Base-by-base conservation (phyloP, 2,113 vertebrate species). In the Tragelaphus buxtoni region DNA sequence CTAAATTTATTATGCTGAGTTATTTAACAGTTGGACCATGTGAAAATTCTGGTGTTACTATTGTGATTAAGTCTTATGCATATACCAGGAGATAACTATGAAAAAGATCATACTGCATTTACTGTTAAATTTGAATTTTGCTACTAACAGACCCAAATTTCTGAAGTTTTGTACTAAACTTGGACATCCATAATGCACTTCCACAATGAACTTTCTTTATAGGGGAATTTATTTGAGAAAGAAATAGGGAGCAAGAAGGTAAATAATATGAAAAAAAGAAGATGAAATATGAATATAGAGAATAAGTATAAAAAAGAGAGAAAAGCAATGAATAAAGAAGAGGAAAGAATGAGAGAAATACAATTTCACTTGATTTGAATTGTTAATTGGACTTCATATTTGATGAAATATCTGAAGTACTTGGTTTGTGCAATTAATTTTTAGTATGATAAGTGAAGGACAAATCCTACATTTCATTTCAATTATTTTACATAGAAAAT, bases 1-100 rank as follows among this genome's bases (percentile, higher is more conserved):
- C 92, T 26, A 95, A 89, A 32, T 98, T 97, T 98, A 56, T 76
- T 92, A 72, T 97, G 95, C 85, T 82, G 79, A 95, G 74, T 90
- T 98, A 96, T 91, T 98, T 98, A 98, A 96, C 61, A 96, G 91
- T 95, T 92, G 86, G 86, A 47, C 39, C 58, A 69, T 89, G 84
- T 96, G 94, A 96, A 86, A 91, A 95, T 72, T 95, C 60, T 89
- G 53, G 53, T 58, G 39, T 95, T 94, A 83, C 32, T 74, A 30
- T 22, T 95, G 60, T 81, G 72, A 74, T 79, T 97, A 58, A 42
- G 28, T 93, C 82, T 89, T 86, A 51, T 88, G 49, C 42, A 60
- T 35, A 80, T 22, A 79, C 42, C 30, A 80, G 45, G 18, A 35
- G 30, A 93, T 92, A 94, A 88, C n/a, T 58, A 79, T 3, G 51